Conservation (phyloP, 2,797 vertebrate genomes). For the Lepilemur ruficaudatus region DNA sequence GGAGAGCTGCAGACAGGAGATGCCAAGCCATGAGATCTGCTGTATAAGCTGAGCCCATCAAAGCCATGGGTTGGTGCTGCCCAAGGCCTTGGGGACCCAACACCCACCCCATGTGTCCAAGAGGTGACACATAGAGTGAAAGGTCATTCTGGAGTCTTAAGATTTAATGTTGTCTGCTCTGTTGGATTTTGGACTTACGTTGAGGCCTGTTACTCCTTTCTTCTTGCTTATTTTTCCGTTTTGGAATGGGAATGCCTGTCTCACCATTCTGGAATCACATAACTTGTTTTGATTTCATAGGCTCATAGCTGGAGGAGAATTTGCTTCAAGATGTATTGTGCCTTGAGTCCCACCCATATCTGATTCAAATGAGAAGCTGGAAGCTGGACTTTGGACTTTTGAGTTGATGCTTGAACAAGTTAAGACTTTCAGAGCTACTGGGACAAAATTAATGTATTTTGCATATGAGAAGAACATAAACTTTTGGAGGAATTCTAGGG, state of each 20-base stretch:
- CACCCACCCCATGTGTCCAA: background rate
- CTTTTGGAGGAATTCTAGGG: background rate
- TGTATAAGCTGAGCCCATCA: background rate
- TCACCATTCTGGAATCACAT: background rate
- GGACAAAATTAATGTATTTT: background rate
- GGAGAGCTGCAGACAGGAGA: background rate
- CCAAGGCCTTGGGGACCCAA: background rate
- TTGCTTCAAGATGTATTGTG: background rate
- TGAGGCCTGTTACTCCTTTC: background rate
- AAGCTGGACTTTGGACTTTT: background rate
- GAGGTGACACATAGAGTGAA: background rate
- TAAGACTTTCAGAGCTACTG: background rate
- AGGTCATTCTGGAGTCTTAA: background rate
- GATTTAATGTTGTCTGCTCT: background rate
- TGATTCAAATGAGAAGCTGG: background rate
- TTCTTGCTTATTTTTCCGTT: background rate
- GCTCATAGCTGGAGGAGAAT: background rate
- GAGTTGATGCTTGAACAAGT: background rate
- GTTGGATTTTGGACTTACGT: background rate
- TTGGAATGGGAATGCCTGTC: background rate
- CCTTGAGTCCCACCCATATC: background rate
- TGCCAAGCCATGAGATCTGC: background rate
- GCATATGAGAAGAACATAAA: background rate
- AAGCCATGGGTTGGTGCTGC: background rate
- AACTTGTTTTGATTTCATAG: background rate